Conservation (phyloP, 1,140 invertebrate genomes). For the Drosophila virilis region DNA sequence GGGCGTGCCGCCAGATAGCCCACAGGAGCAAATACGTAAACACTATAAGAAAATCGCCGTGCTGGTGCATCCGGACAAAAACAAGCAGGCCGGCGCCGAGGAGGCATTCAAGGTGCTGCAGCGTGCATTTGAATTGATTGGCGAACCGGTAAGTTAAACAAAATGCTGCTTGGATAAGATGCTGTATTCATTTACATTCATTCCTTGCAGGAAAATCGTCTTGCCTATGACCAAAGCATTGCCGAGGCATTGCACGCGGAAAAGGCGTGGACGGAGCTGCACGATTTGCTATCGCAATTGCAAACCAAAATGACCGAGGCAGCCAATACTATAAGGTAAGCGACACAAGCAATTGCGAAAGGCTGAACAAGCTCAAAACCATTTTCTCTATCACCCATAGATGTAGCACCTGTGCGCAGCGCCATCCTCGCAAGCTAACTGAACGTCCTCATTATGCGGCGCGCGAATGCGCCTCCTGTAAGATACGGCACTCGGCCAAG, state of each 20-base stretch:
- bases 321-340: conserved; percentile 91
- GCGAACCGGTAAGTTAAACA: conserved; percentile 90
- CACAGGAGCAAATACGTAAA: conserved; percentile 96
- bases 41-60: conserved; percentile 97
- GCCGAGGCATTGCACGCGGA: conserved; percentile 91
- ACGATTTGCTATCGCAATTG: conserved; percentile 92
- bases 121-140: conserved; percentile 97
- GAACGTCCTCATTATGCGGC: conserved; percentile 95
- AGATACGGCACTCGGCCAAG: conserved; percentile 95
- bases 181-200: not conserved
- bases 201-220: conserved; percentile 88
- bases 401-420: conserved; percentile 95
- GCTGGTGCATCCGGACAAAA: conserved; percentile 97
- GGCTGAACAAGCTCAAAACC: not conserved
- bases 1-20: conserved; percentile 92
- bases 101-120: conserved; percentile 98
- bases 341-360: not conserved
- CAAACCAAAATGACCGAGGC: conserved; percentile 97
- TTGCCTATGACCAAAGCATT: conserved; percentile 89
- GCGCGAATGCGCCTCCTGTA: conserved; percentile 94
- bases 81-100: conserved; percentile 96
- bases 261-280: conserved; percentile 93
- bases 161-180: not conserved
- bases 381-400: conserved; percentile 67
- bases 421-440: conserved; percentile 93